Evolutionary conservation across 2,888 invertebrate genomes (phyloP).

Genomic region (Mechanitis mazaeus): DNA sequence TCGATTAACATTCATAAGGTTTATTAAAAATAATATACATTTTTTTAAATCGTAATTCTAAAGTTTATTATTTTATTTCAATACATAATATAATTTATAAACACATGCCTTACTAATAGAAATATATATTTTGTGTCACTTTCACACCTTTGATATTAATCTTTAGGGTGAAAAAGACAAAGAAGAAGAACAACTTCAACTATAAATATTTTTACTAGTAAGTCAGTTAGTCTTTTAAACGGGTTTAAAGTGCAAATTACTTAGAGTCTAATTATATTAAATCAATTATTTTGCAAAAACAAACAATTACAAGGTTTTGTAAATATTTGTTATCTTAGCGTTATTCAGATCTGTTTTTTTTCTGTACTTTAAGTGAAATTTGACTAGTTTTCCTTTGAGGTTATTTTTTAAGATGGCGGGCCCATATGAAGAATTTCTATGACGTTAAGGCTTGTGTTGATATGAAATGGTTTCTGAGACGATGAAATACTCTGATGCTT

Average conservation of each 20-base stretch:
- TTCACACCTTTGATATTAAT: too few relatives aligned
- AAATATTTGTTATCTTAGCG: constrained; percentile 21
- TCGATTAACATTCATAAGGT: constrained; percentile 5
- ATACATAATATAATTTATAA: too few relatives aligned
- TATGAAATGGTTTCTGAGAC: constrained; percentile 7
- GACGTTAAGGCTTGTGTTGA: constrained; percentile 33
- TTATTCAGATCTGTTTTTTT: constrained; percentile 23
- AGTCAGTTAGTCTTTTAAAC: neutral
- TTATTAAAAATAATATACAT: neutral
- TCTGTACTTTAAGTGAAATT: constrained; percentile 14
- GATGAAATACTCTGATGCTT: neutral
- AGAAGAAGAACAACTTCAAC: neutral
- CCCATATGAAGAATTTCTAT: constrained; percentile 39
- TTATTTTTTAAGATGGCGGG: constrained; percentile 40
- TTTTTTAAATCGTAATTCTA: too few relatives aligned
- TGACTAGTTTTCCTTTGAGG: neutral
- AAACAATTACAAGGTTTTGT: constrained; percentile 9
- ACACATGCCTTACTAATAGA: too few relatives aligned
- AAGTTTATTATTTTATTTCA: too few relatives aligned
- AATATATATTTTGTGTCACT: too few relatives aligned
- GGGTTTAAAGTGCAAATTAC: constrained; percentile 8
- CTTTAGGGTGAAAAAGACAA: too few relatives aligned
- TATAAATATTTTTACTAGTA: neutral
- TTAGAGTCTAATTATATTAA: constrained; percentile 18
- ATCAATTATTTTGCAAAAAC: constrained; percentile 13